Evolutionary conservation across 2,888 invertebrate species (phyloP), one percentile per base, ranked within the genome.

Genomic region (Cephalotes varians): DNA sequence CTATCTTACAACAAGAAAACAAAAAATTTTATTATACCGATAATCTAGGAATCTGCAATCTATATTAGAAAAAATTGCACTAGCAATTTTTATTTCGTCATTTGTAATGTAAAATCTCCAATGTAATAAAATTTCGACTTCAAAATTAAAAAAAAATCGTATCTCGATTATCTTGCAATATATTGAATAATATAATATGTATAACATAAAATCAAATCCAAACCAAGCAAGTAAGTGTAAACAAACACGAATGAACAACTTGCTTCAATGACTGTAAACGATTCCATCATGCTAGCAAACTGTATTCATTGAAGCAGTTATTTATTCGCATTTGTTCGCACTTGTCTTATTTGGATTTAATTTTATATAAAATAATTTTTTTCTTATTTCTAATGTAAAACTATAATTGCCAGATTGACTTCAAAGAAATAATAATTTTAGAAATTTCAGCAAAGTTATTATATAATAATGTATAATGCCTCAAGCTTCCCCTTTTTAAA

Each of bases 11-110:
- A 12, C 28, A 56, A 40, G 1, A 25, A 34, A 18, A 15, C 60
- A n/a, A 40, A n/a, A 69, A n/a, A 73, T 81, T 62, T 69, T 65
- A 56, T 67, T 67, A 28, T 25, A 28, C 5, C n/a, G 65, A 49
- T 44, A 54, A 31, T 9, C 44, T 15, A n/a, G 9, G 44, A 6
- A 21, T 3, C 25, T 25, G 12, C 2, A 12, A 51, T 40, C 7
- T 12, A n/a, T n/a, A n/a, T n/a, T n/a, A n/a, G 5, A 2, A 37
- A 1, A 62, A 34, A 49, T 74, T 64, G 7, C 25, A 12, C 7
- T 74, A 7, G 5, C 10, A 34, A 34, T 18, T 76, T 37, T n/a
- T 5, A 62, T 15, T 62, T 44, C 1, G 15, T 49, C 1, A 21
- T 56, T 47, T 9, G 21, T 31, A 34, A 60, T 60, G 5, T 21